Evolutionary conservation across 2,888 invertebrate genomes (phyloP), one percentile per base, ranked within the genome.

Genomic region (Nemurella pictetii): DNA sequence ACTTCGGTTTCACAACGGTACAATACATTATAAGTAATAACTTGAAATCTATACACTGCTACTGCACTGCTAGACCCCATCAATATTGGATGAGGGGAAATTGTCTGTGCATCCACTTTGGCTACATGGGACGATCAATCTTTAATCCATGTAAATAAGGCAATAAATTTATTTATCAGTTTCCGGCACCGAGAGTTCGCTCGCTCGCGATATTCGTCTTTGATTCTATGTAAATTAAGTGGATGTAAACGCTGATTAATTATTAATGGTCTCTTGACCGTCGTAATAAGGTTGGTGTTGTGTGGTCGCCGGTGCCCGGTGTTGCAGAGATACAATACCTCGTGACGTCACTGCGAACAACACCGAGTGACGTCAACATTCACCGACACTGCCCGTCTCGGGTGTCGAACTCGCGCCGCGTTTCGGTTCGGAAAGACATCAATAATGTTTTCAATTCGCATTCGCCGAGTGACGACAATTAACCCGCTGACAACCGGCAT

Each of bases 201-300:
- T 32, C 9, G 32, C 73, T 73, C 2, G 75, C 27, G 26, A 75
- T n/a, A n/a, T 75, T 75, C 15, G 26, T 75, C 26, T 28, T 27
- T 27, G n/a, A 20, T n/a, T 77, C 28, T 29, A 78, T 30, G 78
- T 78, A 78, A 78, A 78, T 28, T 30, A 30, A 78, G 30, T 78
- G 30, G n/a, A 78, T 30, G n/a, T 28, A 78, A 78, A 28, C 78
- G 78, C 15, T 12, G 78, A 78, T 78, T 78, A 28, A 78, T 78
- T 78, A 78, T 78, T 78, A 30, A 78, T 30, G 78, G 27, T 28
- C 78, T 78, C 78, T 78, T 78, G 78, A 78, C 78, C 78, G 28
- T 12, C 78, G 28, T 78, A 78, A 78, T 78, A 78, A 78, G 30
- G 26, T 78, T 78, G 78, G 26, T 78, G 78, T 78, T 78, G 78